Evolutionary conservation across 2,113 vertebrate species (phyloP).

Genomic region (Mobula birostris): DNA sequence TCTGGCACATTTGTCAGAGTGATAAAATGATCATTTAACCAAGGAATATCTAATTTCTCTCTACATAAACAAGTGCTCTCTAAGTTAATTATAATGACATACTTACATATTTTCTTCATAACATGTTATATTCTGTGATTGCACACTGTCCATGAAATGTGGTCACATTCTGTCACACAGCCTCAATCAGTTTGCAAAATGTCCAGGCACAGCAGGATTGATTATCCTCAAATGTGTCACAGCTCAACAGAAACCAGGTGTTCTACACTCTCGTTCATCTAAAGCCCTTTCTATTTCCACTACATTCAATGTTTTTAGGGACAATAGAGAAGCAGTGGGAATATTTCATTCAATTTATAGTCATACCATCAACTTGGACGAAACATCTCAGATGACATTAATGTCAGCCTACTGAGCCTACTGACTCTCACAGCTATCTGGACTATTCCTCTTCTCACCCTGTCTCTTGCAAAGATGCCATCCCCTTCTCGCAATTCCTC

Average conservation of each 20-base stretch:
- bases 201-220: constrained; percentile 2
- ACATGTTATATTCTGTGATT: constrained; percentile 18
- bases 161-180: constrained; percentile 31
- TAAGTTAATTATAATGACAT: constrained; percentile 20
- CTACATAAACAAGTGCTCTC: constrained; percentile 14
- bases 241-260: constrained; percentile 16
- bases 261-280: constrained; percentile 17
- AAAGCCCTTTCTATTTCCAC: neutral
- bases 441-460: no score
- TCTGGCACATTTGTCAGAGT: neutral
- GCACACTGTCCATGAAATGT: constrained; percentile 7
- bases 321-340: constrained; percentile 4
- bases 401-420: neutral
- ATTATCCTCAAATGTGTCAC: constrained; percentile 21
- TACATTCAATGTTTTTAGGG: constrained; percentile 7
- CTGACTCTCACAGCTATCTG: no score
- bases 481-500: no score
- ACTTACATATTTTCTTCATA: neutral
- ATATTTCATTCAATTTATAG: constrained; percentile 15
- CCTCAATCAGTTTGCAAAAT: constrained; percentile 13
- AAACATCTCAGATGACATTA: neutral
- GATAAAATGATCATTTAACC: neutral
- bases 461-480: no score
- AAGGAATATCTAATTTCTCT: neutral
- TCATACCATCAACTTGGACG: neutral